phyloP scores from a whole-genome alignment of 2,797 vertebrate species.

The Furcifer pardalis region DNA sequence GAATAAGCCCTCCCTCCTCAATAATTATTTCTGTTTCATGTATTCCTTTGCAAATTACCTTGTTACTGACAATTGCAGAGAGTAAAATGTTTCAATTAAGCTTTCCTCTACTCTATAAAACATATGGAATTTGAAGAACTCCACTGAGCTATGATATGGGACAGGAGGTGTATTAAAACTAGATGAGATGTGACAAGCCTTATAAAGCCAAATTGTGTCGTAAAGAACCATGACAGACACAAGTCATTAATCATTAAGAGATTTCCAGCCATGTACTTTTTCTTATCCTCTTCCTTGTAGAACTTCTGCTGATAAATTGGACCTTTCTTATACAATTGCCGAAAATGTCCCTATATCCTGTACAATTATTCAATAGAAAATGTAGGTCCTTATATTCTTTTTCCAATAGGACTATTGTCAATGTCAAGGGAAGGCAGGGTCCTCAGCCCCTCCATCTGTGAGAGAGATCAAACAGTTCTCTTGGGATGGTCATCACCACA shows the following conservation, averaged over 20 bases:
- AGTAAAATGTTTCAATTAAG: constrained; percentile 12
- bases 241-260: constrained; percentile 12
- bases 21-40: constrained; percentile 4
- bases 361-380: neutral
- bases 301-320: neutral
- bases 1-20: neutral
- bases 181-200: constrained; percentile 10
- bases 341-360: neutral
- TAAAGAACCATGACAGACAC: constrained; percentile 29
- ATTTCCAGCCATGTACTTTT: neutral
- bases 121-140: constrained; percentile 20
- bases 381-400: neutral
- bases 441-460: too few species aligned
- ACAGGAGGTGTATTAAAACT: constrained; percentile 23
- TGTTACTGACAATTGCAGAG: constrained; percentile 17
- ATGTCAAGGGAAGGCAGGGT: too few species aligned
- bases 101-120: constrained; percentile 3
- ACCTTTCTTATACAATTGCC: neutral
- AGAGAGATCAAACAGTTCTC: too few species aligned
- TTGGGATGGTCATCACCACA: too few species aligned
- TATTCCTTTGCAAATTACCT: neutral
- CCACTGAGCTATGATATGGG: constrained; percentile 12
- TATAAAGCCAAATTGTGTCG: constrained; percentile 25
- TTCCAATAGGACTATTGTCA: neutral
- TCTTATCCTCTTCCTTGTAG: neutral